Evolutionary conservation across 2,888 invertebrate species (phyloP), one percentile per base, ranked within the genome.

Genomic region (Gortyna flavago): DNA sequence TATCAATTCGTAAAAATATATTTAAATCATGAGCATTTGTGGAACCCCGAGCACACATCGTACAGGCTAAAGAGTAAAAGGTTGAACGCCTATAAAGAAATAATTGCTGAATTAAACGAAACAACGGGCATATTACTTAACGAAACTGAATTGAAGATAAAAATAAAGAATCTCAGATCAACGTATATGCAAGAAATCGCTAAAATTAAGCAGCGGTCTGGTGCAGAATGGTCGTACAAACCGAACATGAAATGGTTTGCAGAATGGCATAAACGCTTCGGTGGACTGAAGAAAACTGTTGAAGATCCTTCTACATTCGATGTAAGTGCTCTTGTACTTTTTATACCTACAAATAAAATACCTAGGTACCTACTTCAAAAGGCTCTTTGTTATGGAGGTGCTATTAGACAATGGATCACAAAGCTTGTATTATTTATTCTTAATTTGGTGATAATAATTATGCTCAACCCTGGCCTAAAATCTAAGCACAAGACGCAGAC

Each of bases 1-100:
- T 92, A 92, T 69, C 91, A 93, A 81, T 96, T 97, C 83, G 96
- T 97, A 0, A 95, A 95, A 92, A 87, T 95, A 77, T 97, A 97
- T 88, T 86, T 95, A 75, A 92, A 91, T 61, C 91, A 96, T 70
- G 94, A 95, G 87, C 92, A 92, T 74, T 88, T 97, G 61, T 97
- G 97, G 97, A 95, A 97, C 85, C 88, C 92, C 2, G 90, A 92
- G 75, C 92, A 94, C 75, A 86, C 91, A 32, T 89, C 91, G n/a
- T 96, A 97, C 83, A 95, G 93, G 88, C 81, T 92, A 48, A 93
- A 93, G 85, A 87, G 89, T 70, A 92, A 89, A 74, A 91, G 95
- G 79, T 86, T 93, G 64, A 91, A 92, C 83, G 94, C 96, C 0
- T 95, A 93, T 75, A 89, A 87, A 77, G 89, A 92, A 38, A 91